phyloP scores from a whole-genome alignment of 2,113 vertebrate species.

The Actenoides lindsayi region DNA sequence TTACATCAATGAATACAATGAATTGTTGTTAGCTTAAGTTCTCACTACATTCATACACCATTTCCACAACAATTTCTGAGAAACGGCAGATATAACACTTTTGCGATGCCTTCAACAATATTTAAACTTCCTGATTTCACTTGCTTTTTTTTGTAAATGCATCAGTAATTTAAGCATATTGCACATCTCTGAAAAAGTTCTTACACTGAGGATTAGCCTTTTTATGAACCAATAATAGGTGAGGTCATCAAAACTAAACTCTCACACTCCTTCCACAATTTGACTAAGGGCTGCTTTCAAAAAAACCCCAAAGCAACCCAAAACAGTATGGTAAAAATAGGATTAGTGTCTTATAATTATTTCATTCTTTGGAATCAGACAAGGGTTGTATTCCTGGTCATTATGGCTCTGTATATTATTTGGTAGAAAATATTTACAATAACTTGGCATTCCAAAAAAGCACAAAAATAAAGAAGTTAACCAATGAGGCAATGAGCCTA shows the following conservation, averaged over 20 bases:
- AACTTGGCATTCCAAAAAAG: constrained; percentile 53
- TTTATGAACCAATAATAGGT: neutral
- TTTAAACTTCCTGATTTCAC: neutral
- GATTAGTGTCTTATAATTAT: neutral
- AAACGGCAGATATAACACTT: constrained; percentile 1
- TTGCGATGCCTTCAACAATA: neutral
- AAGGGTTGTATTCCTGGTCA: neutral
- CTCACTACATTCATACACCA: neutral
- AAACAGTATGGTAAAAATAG: neutral
- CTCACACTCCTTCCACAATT: neutral
- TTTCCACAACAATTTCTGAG: neutral
- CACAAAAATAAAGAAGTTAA: constrained; percentile 29
- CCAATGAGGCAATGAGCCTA: constrained; percentile 13
- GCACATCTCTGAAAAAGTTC: neutral
- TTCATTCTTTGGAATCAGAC: constrained; percentile 18
- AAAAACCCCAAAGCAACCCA: neutral
- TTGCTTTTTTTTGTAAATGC: neutral
- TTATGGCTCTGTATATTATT: neutral
- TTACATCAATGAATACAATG: constrained; percentile 40
- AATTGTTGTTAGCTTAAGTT: neutral
- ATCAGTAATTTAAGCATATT: neutral
- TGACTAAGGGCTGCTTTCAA: neutral
- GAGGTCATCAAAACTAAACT: neutral
- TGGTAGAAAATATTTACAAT: constrained; percentile 25
- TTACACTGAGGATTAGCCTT: neutral